Conservation (phyloP, 2,113 vertebrate genomes). For the Paramormyrops kingsleyae region DNA sequence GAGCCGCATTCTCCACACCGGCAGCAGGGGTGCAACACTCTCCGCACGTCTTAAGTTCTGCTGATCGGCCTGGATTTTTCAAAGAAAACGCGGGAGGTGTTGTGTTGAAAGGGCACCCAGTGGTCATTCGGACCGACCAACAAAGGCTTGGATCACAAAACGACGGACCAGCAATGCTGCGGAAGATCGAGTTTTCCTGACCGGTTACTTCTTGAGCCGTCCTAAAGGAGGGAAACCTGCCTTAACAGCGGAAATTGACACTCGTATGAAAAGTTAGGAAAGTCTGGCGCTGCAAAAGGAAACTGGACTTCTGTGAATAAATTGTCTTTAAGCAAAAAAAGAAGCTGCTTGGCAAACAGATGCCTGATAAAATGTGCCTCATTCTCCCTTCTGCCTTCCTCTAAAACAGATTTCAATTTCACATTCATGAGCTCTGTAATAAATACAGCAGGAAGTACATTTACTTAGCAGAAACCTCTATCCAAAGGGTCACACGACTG, state of each 20-base stretch:
- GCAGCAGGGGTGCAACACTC: not conserved
- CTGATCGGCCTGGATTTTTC: not conserved
- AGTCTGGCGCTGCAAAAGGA: not conserved
- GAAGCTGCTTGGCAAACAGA: not conserved
- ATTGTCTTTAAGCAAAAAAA: not conserved
- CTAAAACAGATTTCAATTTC: not conserved
- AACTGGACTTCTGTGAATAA: not conserved
- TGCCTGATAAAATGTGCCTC: not conserved
- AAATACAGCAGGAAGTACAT: not conserved
- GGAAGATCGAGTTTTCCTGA: constrained; percentile 21
- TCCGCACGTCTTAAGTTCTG: not conserved
- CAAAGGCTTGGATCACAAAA: not conserved
- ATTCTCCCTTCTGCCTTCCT: not conserved
- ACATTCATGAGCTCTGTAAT: not conserved
- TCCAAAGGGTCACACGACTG: not conserved
- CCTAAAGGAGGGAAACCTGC: not conserved
- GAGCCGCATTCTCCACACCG: not conserved
- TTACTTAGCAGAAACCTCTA: not conserved
- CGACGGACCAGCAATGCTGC: not conserved
- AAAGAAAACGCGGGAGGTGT: not conserved
- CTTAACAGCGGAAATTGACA: not conserved
- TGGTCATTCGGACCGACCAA: not conserved
- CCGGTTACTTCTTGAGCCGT: not conserved
- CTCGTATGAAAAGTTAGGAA: not conserved
- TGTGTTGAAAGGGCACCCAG: not conserved